A percentile compares a stretch with the other conserved stretches of the same genome.
Evolutionary conservation across 2,797 vertebrate genomes (phyloP).

Genomic region (Triplophysa yarkandensis): DNA sequence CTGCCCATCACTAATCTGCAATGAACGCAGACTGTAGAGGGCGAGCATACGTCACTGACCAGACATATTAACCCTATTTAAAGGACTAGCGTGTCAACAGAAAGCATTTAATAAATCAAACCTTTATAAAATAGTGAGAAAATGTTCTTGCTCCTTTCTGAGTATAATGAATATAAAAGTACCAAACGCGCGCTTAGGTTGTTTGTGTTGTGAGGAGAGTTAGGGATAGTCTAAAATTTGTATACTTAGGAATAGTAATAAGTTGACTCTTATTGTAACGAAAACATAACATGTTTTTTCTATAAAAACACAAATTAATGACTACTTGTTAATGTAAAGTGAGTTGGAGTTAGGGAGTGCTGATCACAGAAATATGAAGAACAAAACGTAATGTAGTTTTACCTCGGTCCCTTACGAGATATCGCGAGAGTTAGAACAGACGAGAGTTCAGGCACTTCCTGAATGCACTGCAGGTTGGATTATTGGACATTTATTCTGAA

Average conservation of each 20-base stretch:
- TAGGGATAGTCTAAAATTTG: slow-evolving; percentile 16
- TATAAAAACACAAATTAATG: not conserved
- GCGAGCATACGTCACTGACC: slow-evolving; percentile 43
- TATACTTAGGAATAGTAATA: not conserved
- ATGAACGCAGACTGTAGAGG: slow-evolving; percentile 27
- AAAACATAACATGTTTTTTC: not conserved
- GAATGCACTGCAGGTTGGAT: too few relatives aligned
- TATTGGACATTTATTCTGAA: too few relatives aligned
- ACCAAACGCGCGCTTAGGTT: not conserved
- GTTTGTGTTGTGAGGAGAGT: not conserved
- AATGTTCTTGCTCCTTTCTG: not conserved
- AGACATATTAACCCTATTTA: not conserved
- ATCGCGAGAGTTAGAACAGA: not conserved
- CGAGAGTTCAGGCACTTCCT: not conserved
- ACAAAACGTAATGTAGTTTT: not conserved
- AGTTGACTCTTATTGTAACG: not conserved
- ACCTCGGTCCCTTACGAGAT: not conserved
- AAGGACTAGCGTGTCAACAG: not conserved
- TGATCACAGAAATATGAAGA: not conserved
- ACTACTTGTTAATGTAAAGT: too few relatives aligned
- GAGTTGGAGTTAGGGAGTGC: not conserved
- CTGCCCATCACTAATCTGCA: too few relatives aligned
- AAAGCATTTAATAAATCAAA: not conserved
- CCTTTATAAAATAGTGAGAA: not conserved
- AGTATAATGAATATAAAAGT: not conserved